Evolutionary conservation across 2,797 vertebrate species (phyloP).

Genomic region (Rhabdophis nuchalis): DNA sequence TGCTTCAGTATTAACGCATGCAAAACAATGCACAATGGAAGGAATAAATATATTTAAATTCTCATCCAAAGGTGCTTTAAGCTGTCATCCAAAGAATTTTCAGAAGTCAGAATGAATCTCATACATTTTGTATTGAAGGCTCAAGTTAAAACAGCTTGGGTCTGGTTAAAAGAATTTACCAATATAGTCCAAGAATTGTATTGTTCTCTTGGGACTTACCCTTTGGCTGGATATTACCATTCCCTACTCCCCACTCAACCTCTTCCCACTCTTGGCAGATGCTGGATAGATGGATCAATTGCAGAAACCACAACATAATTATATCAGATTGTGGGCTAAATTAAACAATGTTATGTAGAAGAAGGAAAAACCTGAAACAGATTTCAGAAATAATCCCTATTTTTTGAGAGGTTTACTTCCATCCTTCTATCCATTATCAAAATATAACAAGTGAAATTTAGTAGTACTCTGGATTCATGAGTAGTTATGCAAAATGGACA

Average conservation of each 20-base stretch:
- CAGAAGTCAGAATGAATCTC: conserved; percentile 3
- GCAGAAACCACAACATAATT: not conserved
- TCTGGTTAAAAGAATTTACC: not conserved
- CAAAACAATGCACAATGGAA: conserved; percentile 56
- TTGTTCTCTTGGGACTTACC: not conserved
- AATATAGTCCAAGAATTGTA: not conserved
- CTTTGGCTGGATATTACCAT: not conserved
- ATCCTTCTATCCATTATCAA: not conserved
- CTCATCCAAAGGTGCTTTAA: conserved; percentile 4
- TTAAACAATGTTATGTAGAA: not conserved
- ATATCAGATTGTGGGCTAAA: not conserved
- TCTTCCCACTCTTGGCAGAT: not conserved
- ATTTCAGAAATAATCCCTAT: not conserved
- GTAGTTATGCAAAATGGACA: not conserved
- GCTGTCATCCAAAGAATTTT: conserved; percentile 11
- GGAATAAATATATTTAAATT: conserved; percentile 46
- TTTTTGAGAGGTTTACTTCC: not conserved
- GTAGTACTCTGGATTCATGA: not conserved
- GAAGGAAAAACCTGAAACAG: not conserved
- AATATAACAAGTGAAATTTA: not conserved
- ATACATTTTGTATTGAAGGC: not conserved
- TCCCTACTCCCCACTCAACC: not conserved
- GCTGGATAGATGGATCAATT: not conserved
- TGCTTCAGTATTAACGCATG: conserved; percentile 54
- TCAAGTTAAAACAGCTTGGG: not conserved